Evolutionary conservation across 2,113 vertebrate species (phyloP), one percentile per base, ranked within the genome.

Genomic region (Scopus umbretta): DNA sequence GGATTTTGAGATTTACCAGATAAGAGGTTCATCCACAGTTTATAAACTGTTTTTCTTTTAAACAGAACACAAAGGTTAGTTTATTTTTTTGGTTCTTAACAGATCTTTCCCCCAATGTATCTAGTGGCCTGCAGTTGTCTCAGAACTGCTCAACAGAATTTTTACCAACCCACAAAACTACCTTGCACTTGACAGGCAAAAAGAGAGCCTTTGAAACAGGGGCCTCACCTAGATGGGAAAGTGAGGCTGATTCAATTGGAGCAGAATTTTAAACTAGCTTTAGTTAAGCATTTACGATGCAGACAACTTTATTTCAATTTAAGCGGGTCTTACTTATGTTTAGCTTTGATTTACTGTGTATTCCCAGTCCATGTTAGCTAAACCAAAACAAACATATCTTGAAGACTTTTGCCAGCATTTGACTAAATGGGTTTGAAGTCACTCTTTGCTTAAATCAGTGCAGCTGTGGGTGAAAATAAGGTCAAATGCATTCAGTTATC

Each of bases 1-100:
- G 58, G 66, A 82, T 85, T 87, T 80, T 91, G 92, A 94, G 89
- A 91, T 96, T 88, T 80, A 59, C 70, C 92, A 96, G 94, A 94
- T 94, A 96, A 94, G 78, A 94, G 38, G 71, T 90, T 94, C 70
- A 63, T 66, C 86, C 88, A 58, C 66, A 91, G 89, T 89, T 95
- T 89, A 94, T 58, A 81, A 92, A 86, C 27, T 29, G 20, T 40
- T 91, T 74, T 75, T 72, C 61, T 91, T 93, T 86, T 53, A 81
- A 92, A 81, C 8, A 61, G 80, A 87, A 59, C 59, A 34, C 11
- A 63, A 91, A 53, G 16, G 29, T 49, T 66, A 34, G 9, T 27
- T 73, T 75, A 10, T 52, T 63, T 55, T 36, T 36, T 36, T 45
- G 30, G 10, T 78, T 13, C 21, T 80, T 85, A 70, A 22, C 32